A percentile compares a stretch with the other conserved stretches of the same genome.
These are phyloP conservation scores for Choristoneura rosaceana DNA, from an alignment of 2,888 invertebrate genomes.

Conservation along the genomic window DNA sequence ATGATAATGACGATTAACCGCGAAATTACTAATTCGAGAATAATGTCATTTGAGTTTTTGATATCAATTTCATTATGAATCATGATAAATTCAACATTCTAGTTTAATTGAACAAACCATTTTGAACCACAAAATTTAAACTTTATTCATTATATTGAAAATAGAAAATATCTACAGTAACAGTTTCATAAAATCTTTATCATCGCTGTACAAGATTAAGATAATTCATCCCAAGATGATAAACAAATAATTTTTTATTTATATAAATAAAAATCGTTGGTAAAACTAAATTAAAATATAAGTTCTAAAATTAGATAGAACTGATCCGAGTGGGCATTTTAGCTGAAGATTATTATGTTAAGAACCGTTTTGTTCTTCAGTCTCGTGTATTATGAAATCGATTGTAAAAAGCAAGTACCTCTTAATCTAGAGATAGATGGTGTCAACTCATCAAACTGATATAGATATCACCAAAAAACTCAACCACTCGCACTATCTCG, in stretches of 20 bases:
- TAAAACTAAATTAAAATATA: not conserved
- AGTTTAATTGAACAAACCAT: too few species aligned
- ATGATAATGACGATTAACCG: too few species aligned
- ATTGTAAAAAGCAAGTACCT: constrained; percentile 5
- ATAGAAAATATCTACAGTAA: not conserved
- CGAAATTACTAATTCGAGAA: too few species aligned
- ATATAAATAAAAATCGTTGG: not conserved
- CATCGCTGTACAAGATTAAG: constrained; percentile 7
- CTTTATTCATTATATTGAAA: not conserved
- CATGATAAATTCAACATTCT: too few species aligned
- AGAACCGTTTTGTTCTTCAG: not conserved
- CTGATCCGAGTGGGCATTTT: not conserved
- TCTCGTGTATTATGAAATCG: constrained; percentile 20
- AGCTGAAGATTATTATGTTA: not conserved
- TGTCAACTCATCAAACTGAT: constrained; percentile 39
- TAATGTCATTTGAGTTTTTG: too few species aligned
- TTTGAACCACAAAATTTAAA: too few species aligned
- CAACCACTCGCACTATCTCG: constrained; percentile 22
- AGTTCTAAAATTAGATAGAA: not conserved
- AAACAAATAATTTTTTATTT: not conserved
- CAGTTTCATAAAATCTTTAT: not conserved
- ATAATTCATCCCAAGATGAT: not conserved
- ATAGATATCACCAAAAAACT: constrained; percentile 31
- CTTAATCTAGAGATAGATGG: constrained; percentile 8
- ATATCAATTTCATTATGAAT: too few species aligned